Evolutionary conservation across 2,888 invertebrate species (phyloP).

Genomic region (Phanerotoma sp.): DNA sequence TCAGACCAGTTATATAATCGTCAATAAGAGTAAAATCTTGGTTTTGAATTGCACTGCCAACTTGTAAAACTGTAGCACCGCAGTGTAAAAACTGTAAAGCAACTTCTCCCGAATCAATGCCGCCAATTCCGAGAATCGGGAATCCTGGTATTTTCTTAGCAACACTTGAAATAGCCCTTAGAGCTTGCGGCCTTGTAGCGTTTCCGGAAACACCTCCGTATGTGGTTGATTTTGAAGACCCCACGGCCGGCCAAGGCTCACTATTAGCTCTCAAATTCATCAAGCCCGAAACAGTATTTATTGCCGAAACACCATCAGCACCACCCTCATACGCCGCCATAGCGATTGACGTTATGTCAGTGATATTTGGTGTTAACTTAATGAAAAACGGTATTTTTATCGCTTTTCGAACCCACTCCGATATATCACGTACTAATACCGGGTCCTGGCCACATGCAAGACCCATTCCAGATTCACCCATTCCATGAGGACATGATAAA

Average conservation of each 20-base stretch:
- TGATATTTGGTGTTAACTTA: slow-evolving; percentile 97
- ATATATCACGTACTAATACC: slow-evolving; percentile 82
- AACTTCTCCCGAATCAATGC: slow-evolving; percentile 94
- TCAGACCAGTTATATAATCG: slow-evolving; percentile 89
- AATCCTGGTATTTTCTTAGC: slow-evolving; percentile 82
- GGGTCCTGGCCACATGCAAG: slow-evolving; percentile 97
- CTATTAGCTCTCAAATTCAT: slow-evolving; percentile 84
- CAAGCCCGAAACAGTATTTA: slow-evolving; percentile 94
- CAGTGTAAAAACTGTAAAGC: slow-evolving; percentile 93
- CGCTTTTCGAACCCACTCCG: slow-evolving; percentile 83
- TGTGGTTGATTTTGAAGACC: slow-evolving; percentile 77
- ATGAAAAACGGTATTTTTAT: slow-evolving; percentile 95
- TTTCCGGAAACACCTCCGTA: slow-evolving; percentile 94
- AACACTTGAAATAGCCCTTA: slow-evolving; percentile 88
- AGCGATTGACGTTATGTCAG: slow-evolving; percentile 88
- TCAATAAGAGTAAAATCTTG: slow-evolving; percentile 97
- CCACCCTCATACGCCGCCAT: slow-evolving; percentile 85
- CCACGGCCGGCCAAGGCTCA: slow-evolving; percentile 91
- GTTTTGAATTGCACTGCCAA: slow-evolving; percentile 97
- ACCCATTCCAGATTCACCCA: slow-evolving; percentile 99
- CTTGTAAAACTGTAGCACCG: slow-evolving; percentile 90
- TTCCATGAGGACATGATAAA: slow-evolving; percentile 97
- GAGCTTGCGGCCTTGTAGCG: slow-evolving; percentile 91
- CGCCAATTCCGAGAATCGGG: slow-evolving; percentile 94
- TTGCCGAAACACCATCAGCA: slow-evolving; percentile 94